Evolutionary conservation across 2,888 invertebrate genomes (phyloP), one percentile per base, ranked within the genome.

Genomic region (Arctia plantaginis): DNA sequence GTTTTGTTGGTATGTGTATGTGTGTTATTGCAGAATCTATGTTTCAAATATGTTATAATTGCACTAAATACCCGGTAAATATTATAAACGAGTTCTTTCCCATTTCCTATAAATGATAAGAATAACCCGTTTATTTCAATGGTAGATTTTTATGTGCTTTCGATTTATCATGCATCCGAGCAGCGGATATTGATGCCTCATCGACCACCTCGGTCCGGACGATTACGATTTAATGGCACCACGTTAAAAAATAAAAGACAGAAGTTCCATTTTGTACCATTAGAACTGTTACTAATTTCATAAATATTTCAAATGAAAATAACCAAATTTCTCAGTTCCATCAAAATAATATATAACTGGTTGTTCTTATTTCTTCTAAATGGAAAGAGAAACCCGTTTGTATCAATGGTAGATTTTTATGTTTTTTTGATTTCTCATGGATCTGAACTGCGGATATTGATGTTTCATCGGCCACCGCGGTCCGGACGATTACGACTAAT

Each of bases 131-230:
- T 71, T 7, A 18, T 51, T 41, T 30, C 27, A 51, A 13, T 64
- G 27, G 30, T 44, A 73, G 69, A 69, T 41, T 20, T 39, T 66
- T 51, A 35, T 68, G 62, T 44, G 71, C 27, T 70, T 74, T 74
- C 67, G 64, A 74, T 71, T 71, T 64, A 39, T 23, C 33, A 33
- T 65, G 64, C 72, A 76, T 66, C 66, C 68, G 71, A 64, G 66
- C 62, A 33, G 35, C 75, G 79, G 78, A 82, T 82, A 82, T 80
- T 78, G 77, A 77, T 59, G 77, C 71, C 66, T 80, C 80, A 73
- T 69, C 75, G 75, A 67, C 70, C 73, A 65, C 66, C 78, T 8
- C 27, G 30, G n/a, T 59, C 51, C 70, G 62, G 33, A 66, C 30
- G 30, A 67, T 59, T n/a, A 39, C 27, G 13, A 55, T 66, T 30